Evolutionary conservation across 2,797 vertebrate genomes (phyloP).

Genomic region (Eospalax fontanierii): DNA sequence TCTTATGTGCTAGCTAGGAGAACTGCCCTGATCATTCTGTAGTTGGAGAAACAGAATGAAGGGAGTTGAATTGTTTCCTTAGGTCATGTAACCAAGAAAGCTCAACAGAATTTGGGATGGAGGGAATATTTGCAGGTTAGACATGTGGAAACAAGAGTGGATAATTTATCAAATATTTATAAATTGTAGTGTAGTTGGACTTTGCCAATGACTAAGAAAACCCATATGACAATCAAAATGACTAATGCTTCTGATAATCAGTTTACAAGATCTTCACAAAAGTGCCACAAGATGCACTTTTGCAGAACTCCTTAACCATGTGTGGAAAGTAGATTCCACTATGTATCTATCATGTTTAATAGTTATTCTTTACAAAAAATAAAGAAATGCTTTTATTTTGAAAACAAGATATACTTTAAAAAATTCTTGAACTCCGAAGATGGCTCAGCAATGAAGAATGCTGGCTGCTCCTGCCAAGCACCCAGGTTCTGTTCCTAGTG

Average conservation of each 20-base stretch:
- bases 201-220: slow-evolving; percentile 61
- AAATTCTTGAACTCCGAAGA: too few species aligned
- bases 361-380: not conserved
- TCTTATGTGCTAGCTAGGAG: not conserved
- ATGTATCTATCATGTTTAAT: not conserved
- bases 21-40: not conserved
- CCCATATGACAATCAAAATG: not conserved
- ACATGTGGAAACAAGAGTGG: not conserved
- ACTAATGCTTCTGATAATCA: not conserved
- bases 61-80: not conserved
- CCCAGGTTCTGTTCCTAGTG: too few species aligned
- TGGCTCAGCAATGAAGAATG: too few species aligned
- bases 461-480: too few species aligned
- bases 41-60: not conserved
- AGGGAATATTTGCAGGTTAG: not conserved
- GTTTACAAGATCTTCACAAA: slow-evolving; percentile 4
- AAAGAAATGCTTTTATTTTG: not conserved
- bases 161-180: slow-evolving; percentile 40
- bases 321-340: not conserved
- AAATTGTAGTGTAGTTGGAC: not conserved
- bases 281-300: not conserved
- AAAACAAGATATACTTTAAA: not conserved
- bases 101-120: not conserved
- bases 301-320: not conserved
- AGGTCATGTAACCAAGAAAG: not conserved